Percentiles rank a stretch among this genome's conserved stretches.
Conservation (phyloP, 2,797 vertebrate species). For the Phoeniculus purpureus region DNA sequence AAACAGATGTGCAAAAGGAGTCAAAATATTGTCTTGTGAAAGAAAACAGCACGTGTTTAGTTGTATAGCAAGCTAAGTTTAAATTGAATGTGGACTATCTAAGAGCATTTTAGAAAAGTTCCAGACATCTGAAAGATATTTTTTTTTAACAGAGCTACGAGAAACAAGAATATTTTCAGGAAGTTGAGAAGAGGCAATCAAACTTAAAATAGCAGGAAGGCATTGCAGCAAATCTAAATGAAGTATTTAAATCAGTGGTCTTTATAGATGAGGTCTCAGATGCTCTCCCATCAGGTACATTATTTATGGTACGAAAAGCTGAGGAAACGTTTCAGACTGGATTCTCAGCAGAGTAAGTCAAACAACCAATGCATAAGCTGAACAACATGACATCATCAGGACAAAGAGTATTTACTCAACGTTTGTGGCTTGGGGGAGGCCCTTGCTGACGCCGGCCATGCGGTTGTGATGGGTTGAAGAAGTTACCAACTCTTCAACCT, state of each 20-base stretch:
- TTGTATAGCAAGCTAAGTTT: background rate
- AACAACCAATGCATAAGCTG: background rate
- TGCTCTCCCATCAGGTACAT: background rate
- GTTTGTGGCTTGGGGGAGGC: no score
- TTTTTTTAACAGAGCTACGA: background rate
- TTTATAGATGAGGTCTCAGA: background rate
- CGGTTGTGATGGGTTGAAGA: background rate
- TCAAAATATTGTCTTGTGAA: background rate
- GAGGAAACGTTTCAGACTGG: background rate
- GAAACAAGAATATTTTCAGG: background rate
- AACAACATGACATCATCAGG: background rate
- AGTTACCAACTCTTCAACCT: background rate
- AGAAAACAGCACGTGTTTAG: background rate
- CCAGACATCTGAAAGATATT: background rate
- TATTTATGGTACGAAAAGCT: background rate
- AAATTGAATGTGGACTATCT: background rate
- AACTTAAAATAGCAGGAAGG: background rate
- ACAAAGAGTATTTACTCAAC: background rate
- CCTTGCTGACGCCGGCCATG: no score
- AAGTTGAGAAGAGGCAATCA: background rate
- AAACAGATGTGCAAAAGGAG: background rate
- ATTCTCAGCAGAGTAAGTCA: background rate
- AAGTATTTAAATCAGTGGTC: background rate
- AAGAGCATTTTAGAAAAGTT: background rate
- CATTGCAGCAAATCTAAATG: background rate